phyloP scores from a whole-genome alignment of 1,140 invertebrate species.

The Bombus confusus region DNA sequence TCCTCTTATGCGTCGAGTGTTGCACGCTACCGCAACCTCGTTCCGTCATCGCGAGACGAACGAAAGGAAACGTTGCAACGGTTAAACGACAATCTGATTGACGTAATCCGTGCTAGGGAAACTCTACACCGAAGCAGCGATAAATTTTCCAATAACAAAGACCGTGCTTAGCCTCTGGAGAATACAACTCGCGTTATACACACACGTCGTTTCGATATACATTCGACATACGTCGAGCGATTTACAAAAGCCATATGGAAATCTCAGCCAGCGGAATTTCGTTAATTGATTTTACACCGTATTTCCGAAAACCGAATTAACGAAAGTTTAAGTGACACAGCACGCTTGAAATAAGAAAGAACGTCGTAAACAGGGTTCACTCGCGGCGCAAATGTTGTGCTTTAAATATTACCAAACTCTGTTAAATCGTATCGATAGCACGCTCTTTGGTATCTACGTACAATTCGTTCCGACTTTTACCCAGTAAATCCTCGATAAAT shows the following conservation, averaged over 20 bases:
- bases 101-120: not conserved
- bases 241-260: no score
- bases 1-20: conserved; percentile 46
- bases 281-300: not conserved
- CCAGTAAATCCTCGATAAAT: no score
- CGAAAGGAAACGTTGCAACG: conserved; percentile 22
- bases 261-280: not conserved
- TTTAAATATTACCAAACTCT: not conserved
- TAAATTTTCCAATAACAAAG: not conserved
- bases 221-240: no score
- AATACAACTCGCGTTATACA: not conserved
- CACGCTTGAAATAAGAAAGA: not conserved
- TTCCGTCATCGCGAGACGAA: conserved; percentile 34
- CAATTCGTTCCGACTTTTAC: no score
- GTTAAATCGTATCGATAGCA: no score
- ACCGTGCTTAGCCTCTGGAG: not conserved
- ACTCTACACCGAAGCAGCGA: not conserved
- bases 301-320: not conserved
- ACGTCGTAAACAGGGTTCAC: not conserved
- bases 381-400: not conserved
- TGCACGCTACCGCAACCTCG: conserved; percentile 55
- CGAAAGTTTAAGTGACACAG: not conserved
- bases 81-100: not conserved
- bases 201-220: no score
- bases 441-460: no score